Conservation (phyloP, 2,113 vertebrate species). For the Tichodroma muraria region DNA sequence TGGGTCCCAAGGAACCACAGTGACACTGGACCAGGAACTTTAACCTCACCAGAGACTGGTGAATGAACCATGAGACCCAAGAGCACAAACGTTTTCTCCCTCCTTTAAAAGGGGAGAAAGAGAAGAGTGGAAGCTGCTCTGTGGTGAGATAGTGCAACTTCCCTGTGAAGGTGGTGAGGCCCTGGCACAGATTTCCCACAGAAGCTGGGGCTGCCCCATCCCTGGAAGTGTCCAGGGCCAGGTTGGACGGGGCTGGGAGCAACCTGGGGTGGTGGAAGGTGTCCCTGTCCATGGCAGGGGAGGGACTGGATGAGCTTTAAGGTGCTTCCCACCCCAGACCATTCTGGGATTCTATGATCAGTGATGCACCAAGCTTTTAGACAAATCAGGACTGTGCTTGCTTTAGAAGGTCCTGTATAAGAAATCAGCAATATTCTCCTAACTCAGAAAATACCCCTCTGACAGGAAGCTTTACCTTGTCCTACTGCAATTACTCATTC, state of each 20-base stretch:
- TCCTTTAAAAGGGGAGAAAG: not conserved
- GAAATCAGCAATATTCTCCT: not conserved
- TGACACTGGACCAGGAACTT: not conserved
- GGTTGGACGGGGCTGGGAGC: accelerated
- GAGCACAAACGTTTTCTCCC: not conserved
- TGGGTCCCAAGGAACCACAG: not conserved
- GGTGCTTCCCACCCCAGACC: not conserved
- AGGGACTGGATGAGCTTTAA: not conserved
- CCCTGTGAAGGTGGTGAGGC: not conserved
- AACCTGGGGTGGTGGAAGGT: not conserved
- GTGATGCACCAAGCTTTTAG: not conserved
- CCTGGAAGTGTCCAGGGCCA: not conserved
- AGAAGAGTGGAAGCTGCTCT: not conserved
- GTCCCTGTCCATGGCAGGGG: not conserved
- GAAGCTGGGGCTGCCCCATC: not conserved
- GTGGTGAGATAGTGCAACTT: not conserved
- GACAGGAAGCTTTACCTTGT: not conserved
- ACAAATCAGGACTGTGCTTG: not conserved
- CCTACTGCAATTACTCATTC: not conserved
- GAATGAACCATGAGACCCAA: not conserved
- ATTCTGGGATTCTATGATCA: not conserved
- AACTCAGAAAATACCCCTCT: not conserved
- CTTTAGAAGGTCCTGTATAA: not conserved
- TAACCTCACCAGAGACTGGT: not conserved
- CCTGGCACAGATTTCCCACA: not conserved